Base-by-base conservation (phyloP, 2,797 vertebrate species). In the Microctenopoma lineatum region DNA sequence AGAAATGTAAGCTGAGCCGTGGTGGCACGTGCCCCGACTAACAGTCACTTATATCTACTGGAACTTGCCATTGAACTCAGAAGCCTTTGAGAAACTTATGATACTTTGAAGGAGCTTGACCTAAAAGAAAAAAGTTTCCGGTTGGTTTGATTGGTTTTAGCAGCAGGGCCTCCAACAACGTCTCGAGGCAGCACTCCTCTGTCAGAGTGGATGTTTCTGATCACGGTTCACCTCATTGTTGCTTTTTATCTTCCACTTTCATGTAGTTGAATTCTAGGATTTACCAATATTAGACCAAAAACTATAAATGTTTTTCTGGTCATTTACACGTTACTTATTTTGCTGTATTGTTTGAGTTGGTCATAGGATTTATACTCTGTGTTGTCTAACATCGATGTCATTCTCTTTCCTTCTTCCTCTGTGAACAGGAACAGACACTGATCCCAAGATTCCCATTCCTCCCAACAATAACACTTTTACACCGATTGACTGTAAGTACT, bases 401-500 rank as follows among this genome's bases (percentile, higher is more conserved):
- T 57, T 51, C 2, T 26, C 14, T 57, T 46, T 62, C 4, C 4
- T 4, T 54, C 18, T 73, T 32, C 16, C 26, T 60, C 36, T 71
- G 16, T 67, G 15, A 48, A 74, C 84, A 90, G 83, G 81, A 84
- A 80, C 84, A 44, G 91, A 91, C 45, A 56, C 88, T 21, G 88
- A 86, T 56, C 60, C 77, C 36, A 90, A 90, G 60, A 84, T 77
- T 59, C 63, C 78, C 47, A 66, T 76, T 45, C 70, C 84, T 9
- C 21, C 68, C 81, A 89, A 70, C 85, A 91, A 91, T 59, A 85
- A 65, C 79, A 89, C 83, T 51, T 26, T 75, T 64, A 59, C 48
- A n/a, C 69, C 72, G 15, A 75, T 80, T 25, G 84, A 87, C 45
- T 46, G 92, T 93, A 83, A 92, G 92, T 90, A 32, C 42, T 53